Evolutionary conservation across 2,888 invertebrate species (phyloP).

Genomic region (Apotomis capreana): DNA sequence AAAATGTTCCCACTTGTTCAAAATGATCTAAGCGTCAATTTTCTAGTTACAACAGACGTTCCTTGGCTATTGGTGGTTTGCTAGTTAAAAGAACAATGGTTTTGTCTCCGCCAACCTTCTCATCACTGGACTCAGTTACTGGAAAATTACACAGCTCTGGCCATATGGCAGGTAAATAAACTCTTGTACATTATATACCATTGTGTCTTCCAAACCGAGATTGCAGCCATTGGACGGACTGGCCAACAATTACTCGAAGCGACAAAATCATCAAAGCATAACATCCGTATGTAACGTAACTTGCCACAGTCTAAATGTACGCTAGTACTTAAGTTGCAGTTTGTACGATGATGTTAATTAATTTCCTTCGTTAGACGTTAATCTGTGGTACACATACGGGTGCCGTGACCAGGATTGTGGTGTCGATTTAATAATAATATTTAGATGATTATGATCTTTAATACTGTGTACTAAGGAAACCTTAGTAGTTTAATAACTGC

Average conservation of each 20-base stretch:
- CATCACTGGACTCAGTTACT: slow-evolving; percentile 73
- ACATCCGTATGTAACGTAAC: slow-evolving; percentile 55
- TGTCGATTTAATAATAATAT: slow-evolving; percentile 21
- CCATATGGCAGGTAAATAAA: slow-evolving; percentile 52
- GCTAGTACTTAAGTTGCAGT: slow-evolving; percentile 38
- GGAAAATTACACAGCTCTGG: slow-evolving; percentile 74
- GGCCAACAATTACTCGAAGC: slow-evolving; percentile 60
- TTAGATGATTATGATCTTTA: slow-evolving; percentile 1
- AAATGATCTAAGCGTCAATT: not conserved
- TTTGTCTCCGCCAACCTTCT: slow-evolving; percentile 69
- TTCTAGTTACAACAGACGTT: not conserved
- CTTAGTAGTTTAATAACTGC: slow-evolving; percentile 8
- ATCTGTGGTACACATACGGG: slow-evolving; percentile 46
- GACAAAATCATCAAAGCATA: slow-evolving; percentile 65
- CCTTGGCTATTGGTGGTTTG: slow-evolving; percentile 27
- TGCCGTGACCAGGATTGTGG: slow-evolving; percentile 20
- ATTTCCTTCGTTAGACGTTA: slow-evolving; percentile 48
- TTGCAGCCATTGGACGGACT: slow-evolving; percentile 56
- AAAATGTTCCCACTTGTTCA: too few species aligned
- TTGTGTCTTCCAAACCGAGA: slow-evolving; percentile 50
- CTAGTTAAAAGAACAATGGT: slow-evolving; percentile 61
- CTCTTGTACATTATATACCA: slow-evolving; percentile 47
- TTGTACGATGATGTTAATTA: slow-evolving; percentile 44
- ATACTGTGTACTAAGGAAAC: not conserved
- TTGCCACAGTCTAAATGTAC: slow-evolving; percentile 45